These are phyloP conservation scores for Brachyptera risi DNA, from an alignment of 2,888 invertebrate genomes.

Conservation along the genomic window DNA sequence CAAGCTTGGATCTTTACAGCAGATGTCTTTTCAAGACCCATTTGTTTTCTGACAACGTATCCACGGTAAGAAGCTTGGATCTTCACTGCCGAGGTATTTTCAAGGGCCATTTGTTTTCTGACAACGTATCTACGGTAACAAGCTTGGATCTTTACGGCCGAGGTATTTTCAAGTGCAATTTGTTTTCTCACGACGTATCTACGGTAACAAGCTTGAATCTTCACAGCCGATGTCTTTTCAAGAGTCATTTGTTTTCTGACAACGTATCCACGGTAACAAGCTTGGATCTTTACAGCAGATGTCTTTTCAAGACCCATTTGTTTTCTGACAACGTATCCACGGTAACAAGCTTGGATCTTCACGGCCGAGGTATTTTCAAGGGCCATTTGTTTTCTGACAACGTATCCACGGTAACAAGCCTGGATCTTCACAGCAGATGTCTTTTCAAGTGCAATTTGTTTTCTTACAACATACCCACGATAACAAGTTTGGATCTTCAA, in stretches of 20 bases:
- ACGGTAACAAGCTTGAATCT: neutral
- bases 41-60: neutral
- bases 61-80: neutral
- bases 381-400: neutral
- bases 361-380: neutral
- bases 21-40: constrained; percentile 32
- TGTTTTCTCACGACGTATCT: neutral
- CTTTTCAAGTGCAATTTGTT: neutral
- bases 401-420: neutral
- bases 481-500: neutral
- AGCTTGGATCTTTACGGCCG: neutral
- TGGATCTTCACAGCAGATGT: neutral
- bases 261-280: neutral
- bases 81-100: constrained; percentile 12
- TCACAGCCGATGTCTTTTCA: neutral
- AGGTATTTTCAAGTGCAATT: neutral
- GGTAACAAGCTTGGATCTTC: neutral
- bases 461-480: neutral
- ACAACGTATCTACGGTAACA: neutral
- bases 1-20: neutral
- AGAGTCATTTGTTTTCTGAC: neutral
- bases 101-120: constrained; percentile 17
- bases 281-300: neutral
- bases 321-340: neutral
- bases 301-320: neutral